Conservation (phyloP, 1,140 invertebrate genomes). For the Brachionus plicatilis region DNA sequence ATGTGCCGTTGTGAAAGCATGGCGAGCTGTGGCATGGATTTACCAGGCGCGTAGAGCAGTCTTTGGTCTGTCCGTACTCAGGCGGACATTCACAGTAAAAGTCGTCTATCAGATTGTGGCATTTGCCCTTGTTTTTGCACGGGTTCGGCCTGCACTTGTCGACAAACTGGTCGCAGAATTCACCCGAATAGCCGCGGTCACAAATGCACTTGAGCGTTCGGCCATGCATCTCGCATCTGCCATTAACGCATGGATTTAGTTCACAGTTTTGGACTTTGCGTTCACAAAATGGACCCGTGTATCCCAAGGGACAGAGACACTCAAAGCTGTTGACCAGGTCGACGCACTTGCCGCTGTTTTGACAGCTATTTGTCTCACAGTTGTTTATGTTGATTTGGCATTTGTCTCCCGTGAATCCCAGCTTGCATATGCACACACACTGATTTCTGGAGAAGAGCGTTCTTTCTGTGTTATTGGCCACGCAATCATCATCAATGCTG, state of each 20-base stretch:
- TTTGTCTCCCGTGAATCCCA: constrained; percentile 34
- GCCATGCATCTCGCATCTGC: constrained; percentile 55
- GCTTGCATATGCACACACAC: constrained; percentile 42
- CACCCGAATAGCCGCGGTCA: constrained; percentile 10
- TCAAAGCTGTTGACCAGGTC: constrained; percentile 21
- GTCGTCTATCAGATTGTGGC: constrained; percentile 35
- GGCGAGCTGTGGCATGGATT: constrained; percentile 20
- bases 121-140: constrained; percentile 37
- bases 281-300: constrained; percentile 36
- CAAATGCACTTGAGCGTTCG: background rate
- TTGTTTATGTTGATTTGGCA: constrained; percentile 38
- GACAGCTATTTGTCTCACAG: constrained; percentile 21
- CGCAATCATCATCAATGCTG: constrained; percentile 34
- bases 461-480: constrained; percentile 5
- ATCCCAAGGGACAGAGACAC: constrained; percentile 34
- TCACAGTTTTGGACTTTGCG: constrained; percentile 10
- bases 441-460: background rate
- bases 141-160: constrained; percentile 30
- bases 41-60: background rate
- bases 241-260: constrained; percentile 68
- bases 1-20: constrained; percentile 35
- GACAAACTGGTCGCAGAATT: constrained; percentile 15
- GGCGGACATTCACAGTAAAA: constrained; percentile 29
- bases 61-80: background rate
- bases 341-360: constrained; percentile 38